These are phyloP conservation scores for Dorcus parallelipipedus DNA, from an alignment of 2,888 invertebrate species.

Conservation along the genomic window DNA sequence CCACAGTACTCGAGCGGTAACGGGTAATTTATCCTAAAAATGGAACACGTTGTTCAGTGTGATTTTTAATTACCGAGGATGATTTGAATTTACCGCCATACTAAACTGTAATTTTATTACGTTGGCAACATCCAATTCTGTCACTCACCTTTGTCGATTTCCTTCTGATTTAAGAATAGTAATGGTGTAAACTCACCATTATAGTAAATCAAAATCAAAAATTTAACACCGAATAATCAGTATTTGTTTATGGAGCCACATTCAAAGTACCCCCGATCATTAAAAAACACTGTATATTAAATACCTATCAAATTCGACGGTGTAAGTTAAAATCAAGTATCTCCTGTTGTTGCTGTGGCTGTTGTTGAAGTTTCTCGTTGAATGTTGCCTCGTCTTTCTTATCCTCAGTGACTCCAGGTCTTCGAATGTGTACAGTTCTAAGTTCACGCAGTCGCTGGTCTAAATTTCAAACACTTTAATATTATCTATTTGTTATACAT, in stretches of 20 bases:
- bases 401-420: constrained; percentile 51
- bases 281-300: neutral
- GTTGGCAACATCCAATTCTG: neutral
- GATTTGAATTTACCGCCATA: no score
- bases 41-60: neutral
- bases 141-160: no score
- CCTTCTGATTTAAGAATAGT: no score
- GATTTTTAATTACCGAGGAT: no score
- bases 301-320: constrained; percentile 52
- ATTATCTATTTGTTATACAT: no score
- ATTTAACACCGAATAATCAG: neutral
- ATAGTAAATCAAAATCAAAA: no score
- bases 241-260: neutral
- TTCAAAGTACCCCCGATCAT: neutral
- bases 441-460: constrained; percentile 53
- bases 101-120: no score
- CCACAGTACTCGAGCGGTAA: constrained; percentile 55
- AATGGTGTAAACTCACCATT: no score
- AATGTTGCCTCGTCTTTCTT: constrained; percentile 41
- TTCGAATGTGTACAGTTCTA: constrained; percentile 54
- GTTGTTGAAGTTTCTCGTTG: constrained; percentile 28
- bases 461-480: constrained; percentile 25
- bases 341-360: constrained; percentile 44
- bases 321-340: constrained; percentile 55
- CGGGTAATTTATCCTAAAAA: constrained; percentile 52